Base-by-base conservation (phyloP, 1,140 invertebrate genomes). In the Cheumatopsyche charites region DNA sequence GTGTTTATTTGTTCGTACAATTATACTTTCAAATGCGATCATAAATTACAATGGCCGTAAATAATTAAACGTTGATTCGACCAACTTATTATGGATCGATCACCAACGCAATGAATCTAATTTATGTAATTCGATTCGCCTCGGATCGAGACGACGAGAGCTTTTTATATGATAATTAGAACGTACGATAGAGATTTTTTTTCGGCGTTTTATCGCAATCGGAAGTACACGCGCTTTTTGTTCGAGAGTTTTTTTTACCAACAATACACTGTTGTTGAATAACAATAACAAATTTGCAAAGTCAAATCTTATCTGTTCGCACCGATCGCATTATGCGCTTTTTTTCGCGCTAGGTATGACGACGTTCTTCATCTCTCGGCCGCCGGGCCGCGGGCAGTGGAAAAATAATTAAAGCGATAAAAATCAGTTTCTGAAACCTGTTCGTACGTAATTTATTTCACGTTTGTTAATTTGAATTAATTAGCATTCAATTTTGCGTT, bases 391-490 rank as follows among this genome's bases (percentile, higher is more conserved):
- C n/a, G 3, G 70, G 70, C 70, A 23, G 36, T 55, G 63, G 29
- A 66, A 72, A n/a, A 43, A 52, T 72, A 72, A 72, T 72, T 72
- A 67, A 72, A 67, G 62, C 62, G 63, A 66, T 72, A 72, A 72
- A 72, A 65, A 55, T 55, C 45, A 21, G 70, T 72, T 62, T 62
- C 23, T 23, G 42, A 71, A 71, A 71, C 69, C 61, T 26, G 69
- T 29, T 62, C 67, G 26, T 29, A 17, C 61, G 61, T 62, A 71
- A 71, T 71, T 62, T 71, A 71, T 71, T 65, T 58, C 67, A 58
- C 70, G 58, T 72, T 55, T 43, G 63, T 55, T 73, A 69, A 73
- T 73, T 67, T 69, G 67, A 73, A 74, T 71, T 74, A 71, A 74
- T 74, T 74, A 74, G 63, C 69, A 68, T 71, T 71, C 63, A 71